Percentiles rank a stretch among this genome's conserved stretches.
Conservation (phyloP, 2,113 vertebrate species). For the Thalassarche chlororhynchos region DNA sequence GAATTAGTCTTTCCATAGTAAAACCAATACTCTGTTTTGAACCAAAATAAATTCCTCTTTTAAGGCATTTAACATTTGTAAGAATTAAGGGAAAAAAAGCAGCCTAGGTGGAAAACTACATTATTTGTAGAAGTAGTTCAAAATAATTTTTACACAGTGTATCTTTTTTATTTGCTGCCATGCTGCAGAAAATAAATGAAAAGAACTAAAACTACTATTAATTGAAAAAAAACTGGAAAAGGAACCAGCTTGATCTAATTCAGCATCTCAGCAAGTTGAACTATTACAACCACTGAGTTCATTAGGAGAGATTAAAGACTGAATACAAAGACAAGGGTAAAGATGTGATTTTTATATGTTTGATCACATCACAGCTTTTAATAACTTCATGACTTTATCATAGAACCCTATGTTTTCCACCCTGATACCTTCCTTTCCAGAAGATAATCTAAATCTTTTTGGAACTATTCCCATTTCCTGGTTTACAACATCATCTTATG, state of each 20-base stretch:
- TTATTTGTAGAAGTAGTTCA: background rate
- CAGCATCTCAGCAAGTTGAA: background rate
- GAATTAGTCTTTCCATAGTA: background rate
- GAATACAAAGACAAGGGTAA: background rate
- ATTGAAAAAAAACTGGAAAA: background rate
- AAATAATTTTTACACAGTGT: background rate
- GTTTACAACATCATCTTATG: background rate
- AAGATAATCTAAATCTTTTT: background rate
- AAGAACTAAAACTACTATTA: background rate
- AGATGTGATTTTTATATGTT: background rate
- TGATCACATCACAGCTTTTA: conserved; percentile 5
- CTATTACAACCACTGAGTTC: background rate
- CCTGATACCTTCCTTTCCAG: background rate
- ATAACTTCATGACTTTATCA: background rate
- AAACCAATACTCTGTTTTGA: background rate
- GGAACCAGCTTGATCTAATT: background rate
- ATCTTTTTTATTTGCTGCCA: background rate
- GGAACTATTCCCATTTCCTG: background rate
- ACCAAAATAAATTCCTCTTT: background rate
- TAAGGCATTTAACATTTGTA: background rate
- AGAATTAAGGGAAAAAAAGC: background rate
- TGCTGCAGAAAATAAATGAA: background rate
- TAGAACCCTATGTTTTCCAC: background rate
- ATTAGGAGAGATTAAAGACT: background rate
- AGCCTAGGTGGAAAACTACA: background rate